Percentiles rank a stretch among this genome's conserved stretches.
Conservation (phyloP, 2,888 invertebrate genomes). For the Miltochrista miniata region DNA sequence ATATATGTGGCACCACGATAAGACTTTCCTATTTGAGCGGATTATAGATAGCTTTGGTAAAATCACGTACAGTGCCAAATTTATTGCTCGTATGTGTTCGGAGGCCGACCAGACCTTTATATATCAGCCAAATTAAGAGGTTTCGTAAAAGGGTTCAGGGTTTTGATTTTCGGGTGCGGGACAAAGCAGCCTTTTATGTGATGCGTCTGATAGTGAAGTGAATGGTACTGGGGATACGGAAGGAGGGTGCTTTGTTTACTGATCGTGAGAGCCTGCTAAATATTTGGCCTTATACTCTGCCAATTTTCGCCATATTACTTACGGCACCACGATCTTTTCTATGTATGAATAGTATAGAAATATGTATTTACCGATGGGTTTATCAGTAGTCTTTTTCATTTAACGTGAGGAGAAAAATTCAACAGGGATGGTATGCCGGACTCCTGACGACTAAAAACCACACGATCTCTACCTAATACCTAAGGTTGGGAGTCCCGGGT, state of each 20-base stretch:
- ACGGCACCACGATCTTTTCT: no score
- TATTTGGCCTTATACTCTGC: conserved; percentile 1
- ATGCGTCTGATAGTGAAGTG: conserved; percentile 25
- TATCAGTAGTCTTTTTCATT: no score
- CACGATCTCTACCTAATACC: no score
- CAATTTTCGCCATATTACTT: no score
- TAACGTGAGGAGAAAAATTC: no score
- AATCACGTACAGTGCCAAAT: conserved; percentile 41
- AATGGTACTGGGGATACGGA: conserved; percentile 13
- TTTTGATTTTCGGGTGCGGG: conserved; percentile 31
- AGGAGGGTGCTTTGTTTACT: conserved; percentile 10
- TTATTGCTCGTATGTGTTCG: conserved; percentile 39
- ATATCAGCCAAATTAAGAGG: conserved; percentile 41
- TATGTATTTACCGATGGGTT: no score
- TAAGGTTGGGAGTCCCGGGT: no score
- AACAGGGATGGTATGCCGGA: no score
- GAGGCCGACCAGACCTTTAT: conserved; percentile 22
- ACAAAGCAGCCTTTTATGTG: conserved; percentile 28
- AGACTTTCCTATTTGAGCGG: conserved; percentile 37
- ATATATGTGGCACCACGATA: conserved; percentile 26
- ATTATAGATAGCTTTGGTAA: conserved; percentile 33
- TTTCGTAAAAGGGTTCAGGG: conserved; percentile 29
- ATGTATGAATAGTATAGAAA: no score
- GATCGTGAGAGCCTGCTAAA: neutral
- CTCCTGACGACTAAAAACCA: no score